Evolutionary conservation across 2,797 vertebrate species (phyloP).

Genomic region (Gymnoscopelus microlampas): DNA sequence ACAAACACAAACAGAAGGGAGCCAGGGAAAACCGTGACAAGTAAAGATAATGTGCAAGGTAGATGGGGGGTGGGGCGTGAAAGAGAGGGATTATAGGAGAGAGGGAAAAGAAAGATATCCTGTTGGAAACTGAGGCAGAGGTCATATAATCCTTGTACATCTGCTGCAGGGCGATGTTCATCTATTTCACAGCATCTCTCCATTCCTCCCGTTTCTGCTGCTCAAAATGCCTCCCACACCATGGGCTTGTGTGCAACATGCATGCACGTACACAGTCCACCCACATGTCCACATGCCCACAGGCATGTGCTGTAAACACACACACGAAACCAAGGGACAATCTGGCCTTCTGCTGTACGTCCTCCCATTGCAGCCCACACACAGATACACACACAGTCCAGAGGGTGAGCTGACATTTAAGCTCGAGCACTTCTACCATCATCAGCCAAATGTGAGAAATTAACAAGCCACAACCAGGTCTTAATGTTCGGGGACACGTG

Average conservation of each 20-base stretch:
- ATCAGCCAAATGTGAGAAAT: conserved; percentile 53
- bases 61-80: not conserved
- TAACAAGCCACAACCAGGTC: conserved; percentile 38
- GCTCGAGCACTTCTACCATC: conserved; percentile 69
- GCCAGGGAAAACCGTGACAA: not conserved
- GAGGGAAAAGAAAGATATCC: conserved; percentile 16
- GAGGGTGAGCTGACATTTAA: conserved; percentile 80
- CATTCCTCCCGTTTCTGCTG: conserved; percentile 66
- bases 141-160: conserved; percentile 37
- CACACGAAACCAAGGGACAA: conserved; percentile 64
- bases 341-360: conserved; percentile 78
- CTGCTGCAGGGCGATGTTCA: conserved; percentile 27
- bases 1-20: not conserved
- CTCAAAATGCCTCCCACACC: conserved; percentile 75
- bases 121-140: conserved; percentile 32
- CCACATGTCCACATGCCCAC: conserved; percentile 73
- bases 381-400: conserved; percentile 60
- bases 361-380: conserved; percentile 73
- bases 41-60: conserved; percentile 2
- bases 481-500: conserved; percentile 48
- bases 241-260: conserved; percentile 70
- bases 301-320: conserved; percentile 50
- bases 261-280: conserved; percentile 53
- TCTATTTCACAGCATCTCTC: conserved; percentile 9
- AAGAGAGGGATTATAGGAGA: conserved; percentile 3